phyloP scores from a whole-genome alignment of 2,113 vertebrate species.

The Aplodontia rufa region DNA sequence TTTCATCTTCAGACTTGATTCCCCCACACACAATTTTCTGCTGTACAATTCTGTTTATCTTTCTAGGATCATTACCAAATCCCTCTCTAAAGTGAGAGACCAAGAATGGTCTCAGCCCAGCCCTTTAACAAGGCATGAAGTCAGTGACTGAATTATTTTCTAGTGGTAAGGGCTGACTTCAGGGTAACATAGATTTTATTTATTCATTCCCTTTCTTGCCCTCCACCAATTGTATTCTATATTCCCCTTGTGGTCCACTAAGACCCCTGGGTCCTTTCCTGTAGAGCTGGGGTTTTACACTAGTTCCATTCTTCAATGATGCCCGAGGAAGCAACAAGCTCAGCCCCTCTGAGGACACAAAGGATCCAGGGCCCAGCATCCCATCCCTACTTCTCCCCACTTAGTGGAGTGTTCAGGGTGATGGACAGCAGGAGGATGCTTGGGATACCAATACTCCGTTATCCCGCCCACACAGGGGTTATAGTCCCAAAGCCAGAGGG shows the following conservation, averaged over 20 bases:
- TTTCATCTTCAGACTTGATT: not conserved
- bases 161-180: not conserved
- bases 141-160: not conserved
- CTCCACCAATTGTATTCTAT: not conserved
- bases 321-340: not conserved
- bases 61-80: not conserved
- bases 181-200: not conserved
- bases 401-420: too few species aligned
- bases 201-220: not conserved
- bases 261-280: not conserved
- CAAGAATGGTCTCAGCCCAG: not conserved
- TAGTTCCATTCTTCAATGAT: not conserved
- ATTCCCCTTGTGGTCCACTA: not conserved
- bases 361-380: not conserved
- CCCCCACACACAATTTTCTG: not conserved
- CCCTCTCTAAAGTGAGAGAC: not conserved
- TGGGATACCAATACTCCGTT: not conserved
- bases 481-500: not conserved
- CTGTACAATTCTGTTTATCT: not conserved
- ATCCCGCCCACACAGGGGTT: too few species aligned
- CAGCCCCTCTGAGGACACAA: not conserved
- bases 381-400: not conserved
- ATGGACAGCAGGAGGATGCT: not conserved
- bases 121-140: not conserved
- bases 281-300: not conserved